phyloP scores from a whole-genome alignment of 2,113 vertebrate genomes.

The Phrynocephalus versicolor region DNA sequence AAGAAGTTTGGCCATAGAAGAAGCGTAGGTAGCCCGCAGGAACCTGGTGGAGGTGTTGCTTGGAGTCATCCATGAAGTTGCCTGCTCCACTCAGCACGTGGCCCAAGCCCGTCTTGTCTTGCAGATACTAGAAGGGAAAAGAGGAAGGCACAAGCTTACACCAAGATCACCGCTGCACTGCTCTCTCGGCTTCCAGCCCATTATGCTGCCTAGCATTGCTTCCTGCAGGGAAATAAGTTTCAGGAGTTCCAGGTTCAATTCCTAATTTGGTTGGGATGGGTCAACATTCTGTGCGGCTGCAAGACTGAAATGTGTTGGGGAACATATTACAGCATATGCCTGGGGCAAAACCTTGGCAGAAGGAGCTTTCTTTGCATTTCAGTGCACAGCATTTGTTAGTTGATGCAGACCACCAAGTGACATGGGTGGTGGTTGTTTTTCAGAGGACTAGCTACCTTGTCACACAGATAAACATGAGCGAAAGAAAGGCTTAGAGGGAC shows the following conservation, averaged over 20 bases:
- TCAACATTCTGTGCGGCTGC: neutral
- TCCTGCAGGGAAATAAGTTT: neutral
- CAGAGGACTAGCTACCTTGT: neutral
- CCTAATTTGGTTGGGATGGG: neutral
- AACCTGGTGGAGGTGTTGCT: conserved; percentile 75
- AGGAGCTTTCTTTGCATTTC: neutral
- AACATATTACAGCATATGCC: neutral
- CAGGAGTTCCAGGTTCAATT: neutral
- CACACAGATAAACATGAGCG: neutral
- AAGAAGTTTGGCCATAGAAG: conserved; percentile 79
- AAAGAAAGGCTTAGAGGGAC: neutral
- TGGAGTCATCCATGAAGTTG: conserved; percentile 87
- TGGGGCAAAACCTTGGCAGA: neutral
- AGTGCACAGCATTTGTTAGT: neutral
- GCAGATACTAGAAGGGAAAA: conserved; percentile 77
- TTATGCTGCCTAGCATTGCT: neutral
- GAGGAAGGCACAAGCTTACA: neutral
- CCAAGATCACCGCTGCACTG: neutral
- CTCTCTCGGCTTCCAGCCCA: neutral
- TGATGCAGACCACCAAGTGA: neutral
- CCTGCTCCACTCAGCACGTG: conserved; percentile 89
- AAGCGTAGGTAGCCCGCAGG: conserved; percentile 84
- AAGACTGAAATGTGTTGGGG: neutral
- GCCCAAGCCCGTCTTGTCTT: conserved; percentile 80
- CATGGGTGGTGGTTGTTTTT: no score